Evolutionary conservation across 2,888 invertebrate genomes (phyloP).

Genomic region (Orthonevra nobilis): DNA sequence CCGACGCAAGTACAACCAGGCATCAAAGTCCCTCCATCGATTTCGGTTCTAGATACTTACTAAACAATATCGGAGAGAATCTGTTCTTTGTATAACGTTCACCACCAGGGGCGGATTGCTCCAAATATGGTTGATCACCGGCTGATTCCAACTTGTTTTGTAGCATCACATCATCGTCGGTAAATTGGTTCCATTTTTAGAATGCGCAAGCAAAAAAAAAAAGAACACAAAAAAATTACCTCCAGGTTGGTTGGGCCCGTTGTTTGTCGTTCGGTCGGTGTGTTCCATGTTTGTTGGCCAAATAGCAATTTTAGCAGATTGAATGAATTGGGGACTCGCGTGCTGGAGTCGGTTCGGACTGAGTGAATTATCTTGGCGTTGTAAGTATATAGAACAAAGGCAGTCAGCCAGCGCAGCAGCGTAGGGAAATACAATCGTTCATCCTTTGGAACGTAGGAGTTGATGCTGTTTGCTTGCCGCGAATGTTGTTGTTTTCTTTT

Average conservation of each 20-base stretch:
- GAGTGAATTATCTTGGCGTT: constrained; percentile 49
- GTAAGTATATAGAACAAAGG: constrained; percentile 38
- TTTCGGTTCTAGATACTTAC: no score
- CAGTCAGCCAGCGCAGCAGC: no score
- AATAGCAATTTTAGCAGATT: constrained; percentile 58
- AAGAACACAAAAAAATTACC: no score
- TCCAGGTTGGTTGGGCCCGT: no score
- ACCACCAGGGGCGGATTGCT: neutral
- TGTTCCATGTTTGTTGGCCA: no score
- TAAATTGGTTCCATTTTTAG: constrained; percentile 29
- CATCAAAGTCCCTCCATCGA: no score
- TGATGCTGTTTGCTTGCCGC: constrained; percentile 13
- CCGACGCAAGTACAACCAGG: no score
- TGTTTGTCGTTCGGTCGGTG: neutral
- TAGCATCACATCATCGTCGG: constrained; percentile 9
- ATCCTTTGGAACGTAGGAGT: constrained; percentile 47
- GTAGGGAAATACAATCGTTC: constrained; percentile 29
- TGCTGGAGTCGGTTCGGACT: constrained; percentile 46
- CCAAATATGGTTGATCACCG: constrained; percentile 22
- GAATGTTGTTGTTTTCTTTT: constrained; percentile 45
- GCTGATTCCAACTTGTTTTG: constrained; percentile 18
- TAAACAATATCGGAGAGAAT: no score
- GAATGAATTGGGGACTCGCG: constrained; percentile 38
- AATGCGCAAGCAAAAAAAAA: constrained; percentile 37
- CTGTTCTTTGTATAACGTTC: no score